A percentile compares a stretch with the other conserved stretches of the same genome.
phyloP scores from a whole-genome alignment of 2,888 invertebrate genomes.

The Thymelicus lineola region DNA sequence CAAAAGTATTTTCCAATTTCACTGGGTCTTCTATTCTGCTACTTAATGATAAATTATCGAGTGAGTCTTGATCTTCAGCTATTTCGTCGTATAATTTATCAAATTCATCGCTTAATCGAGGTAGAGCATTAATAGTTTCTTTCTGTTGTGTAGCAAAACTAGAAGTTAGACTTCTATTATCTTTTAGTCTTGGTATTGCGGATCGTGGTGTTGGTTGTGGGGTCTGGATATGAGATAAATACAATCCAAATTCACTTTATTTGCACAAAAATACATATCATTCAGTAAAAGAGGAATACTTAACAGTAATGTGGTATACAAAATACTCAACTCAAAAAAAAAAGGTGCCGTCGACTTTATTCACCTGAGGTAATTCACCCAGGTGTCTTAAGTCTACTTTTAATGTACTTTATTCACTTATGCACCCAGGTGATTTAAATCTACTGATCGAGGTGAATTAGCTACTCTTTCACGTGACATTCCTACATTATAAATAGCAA shows the following conservation, averaged over 20 bases:
- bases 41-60: slow-evolving; percentile 43
- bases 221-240: slow-evolving; percentile 40
- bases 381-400: too few relatives aligned
- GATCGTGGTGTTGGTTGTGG: slow-evolving; percentile 43
- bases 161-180: slow-evolving; percentile 42
- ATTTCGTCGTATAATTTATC: slow-evolving; percentile 74
- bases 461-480: too few relatives aligned
- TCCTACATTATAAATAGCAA: too few relatives aligned
- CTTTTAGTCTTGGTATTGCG: slow-evolving; percentile 55
- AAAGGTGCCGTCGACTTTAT: too few relatives aligned
- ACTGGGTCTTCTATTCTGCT: slow-evolving; percentile 62
- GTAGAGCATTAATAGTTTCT: slow-evolving; percentile 33
- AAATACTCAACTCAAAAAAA: too few relatives aligned
- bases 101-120: slow-evolving; percentile 66
- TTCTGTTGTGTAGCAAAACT: slow-evolving; percentile 20
- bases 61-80: slow-evolving; percentile 45
- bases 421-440: too few relatives aligned
- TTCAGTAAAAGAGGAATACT: too few relatives aligned
- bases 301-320: too few relatives aligned
- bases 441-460: too few relatives aligned
- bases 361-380: too few relatives aligned
- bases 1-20: slow-evolving; percentile 67
- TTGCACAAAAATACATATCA: too few relatives aligned
- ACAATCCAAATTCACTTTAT: background rate
- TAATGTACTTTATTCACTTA: too few relatives aligned